These are phyloP conservation scores for Eulemur coronatus DNA, from an alignment of 2,797 vertebrate genomes.

Conservation along the genomic window DNA sequence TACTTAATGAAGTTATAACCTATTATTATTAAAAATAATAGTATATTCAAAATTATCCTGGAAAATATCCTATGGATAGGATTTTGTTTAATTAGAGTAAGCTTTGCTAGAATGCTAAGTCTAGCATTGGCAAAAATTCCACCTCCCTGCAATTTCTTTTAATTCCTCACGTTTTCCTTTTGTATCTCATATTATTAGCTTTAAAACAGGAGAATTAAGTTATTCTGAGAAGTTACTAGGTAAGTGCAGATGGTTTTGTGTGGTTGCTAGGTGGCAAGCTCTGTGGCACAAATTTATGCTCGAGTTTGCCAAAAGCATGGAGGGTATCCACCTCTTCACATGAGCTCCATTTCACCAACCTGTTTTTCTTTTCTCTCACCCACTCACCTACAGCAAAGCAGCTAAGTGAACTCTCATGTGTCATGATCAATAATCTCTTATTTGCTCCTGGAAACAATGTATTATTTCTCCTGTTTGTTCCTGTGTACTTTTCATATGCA, in stretches of 20 bases:
- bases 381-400: not conserved
- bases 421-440: slow-evolving; percentile 64
- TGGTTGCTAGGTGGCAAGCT: slow-evolving; percentile 59
- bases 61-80: not conserved
- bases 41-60: not conserved
- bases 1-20: not conserved
- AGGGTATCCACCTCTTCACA: not conserved
- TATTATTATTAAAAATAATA: not conserved
- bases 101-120: slow-evolving; percentile 8
- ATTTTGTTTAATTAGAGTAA: not conserved
- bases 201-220: slow-evolving; percentile 38
- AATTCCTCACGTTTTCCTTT: not conserved
- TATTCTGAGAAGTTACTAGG: slow-evolving; percentile 58
- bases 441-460: slow-evolving; percentile 51
- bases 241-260: slow-evolving; percentile 4
- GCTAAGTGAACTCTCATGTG: slow-evolving; percentile 6
- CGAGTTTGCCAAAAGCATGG: not conserved
- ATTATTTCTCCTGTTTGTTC: slow-evolving; percentile 72
- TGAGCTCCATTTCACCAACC: not conserved
- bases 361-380: slow-evolving; percentile 19
- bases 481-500: slow-evolving; percentile 50
- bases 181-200: slow-evolving; percentile 26
- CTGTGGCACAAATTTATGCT: slow-evolving; percentile 41
- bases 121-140: not conserved
- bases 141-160: not conserved